Conservation (phyloP, 1,140 invertebrate species). For the Drosophila truncata region DNA sequence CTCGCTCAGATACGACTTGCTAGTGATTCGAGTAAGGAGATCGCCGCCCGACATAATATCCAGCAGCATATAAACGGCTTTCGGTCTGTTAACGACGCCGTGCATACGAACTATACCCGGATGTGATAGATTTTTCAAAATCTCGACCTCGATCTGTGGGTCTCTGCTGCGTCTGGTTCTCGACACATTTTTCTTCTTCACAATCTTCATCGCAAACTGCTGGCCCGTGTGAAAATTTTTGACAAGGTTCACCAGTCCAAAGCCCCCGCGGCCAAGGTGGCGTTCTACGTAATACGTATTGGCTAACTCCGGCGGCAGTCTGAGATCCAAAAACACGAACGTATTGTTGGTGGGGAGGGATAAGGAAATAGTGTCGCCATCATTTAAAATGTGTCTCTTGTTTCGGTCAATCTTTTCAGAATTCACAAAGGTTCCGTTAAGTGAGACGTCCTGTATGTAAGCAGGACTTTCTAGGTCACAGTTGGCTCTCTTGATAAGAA, state of each 20-base stretch:
- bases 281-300: slow-evolving; percentile 90
- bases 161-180: slow-evolving; percentile 70
- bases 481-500: slow-evolving; percentile 68
- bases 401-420: slow-evolving; percentile 88
- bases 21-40: slow-evolving; percentile 90
- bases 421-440: slow-evolving; percentile 92
- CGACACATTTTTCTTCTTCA: slow-evolving; percentile 90
- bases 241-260: slow-evolving; percentile 90
- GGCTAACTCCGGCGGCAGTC: slow-evolving; percentile 88
- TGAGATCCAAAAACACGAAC: slow-evolving; percentile 90
- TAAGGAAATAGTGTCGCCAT: slow-evolving; percentile 88
- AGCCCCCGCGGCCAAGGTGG: slow-evolving; percentile 91
- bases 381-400: slow-evolving; percentile 86
- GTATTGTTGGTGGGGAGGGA: slow-evolving; percentile 87
- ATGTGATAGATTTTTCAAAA: slow-evolving; percentile 91
- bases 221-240: slow-evolving; percentile 89
- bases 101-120: slow-evolving; percentile 92
- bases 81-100: slow-evolving; percentile 90
- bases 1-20: slow-evolving; percentile 88
- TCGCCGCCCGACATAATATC: slow-evolving; percentile 96
- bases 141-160: slow-evolving; percentile 91
- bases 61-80: slow-evolving; percentile 92
- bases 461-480: slow-evolving; percentile 76
- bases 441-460: slow-evolving; percentile 88
- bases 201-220: slow-evolving; percentile 93